Evolutionary conservation across 2,888 invertebrate genomes (phyloP).

Genomic region (Ecliptopera silaceata): DNA sequence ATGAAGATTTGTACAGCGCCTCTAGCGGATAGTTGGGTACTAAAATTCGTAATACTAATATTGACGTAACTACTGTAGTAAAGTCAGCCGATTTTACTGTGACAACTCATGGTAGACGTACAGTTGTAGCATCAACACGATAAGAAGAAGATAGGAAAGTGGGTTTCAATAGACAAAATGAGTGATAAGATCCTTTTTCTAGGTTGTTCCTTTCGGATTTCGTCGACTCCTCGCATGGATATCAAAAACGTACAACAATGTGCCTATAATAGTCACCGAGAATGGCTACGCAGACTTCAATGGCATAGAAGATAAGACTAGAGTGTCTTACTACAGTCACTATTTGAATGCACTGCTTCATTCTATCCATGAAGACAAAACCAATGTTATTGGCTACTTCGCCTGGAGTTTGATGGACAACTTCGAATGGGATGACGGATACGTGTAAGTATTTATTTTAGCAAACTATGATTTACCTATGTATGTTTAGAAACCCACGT

Average conservation of each 20-base stretch:
- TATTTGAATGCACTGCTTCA: constrained; percentile 76
- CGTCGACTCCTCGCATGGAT: constrained; percentile 81
- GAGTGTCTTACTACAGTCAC: constrained; percentile 83
- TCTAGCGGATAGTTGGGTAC: no score
- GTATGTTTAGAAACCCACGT: no score
- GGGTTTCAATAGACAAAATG: no score
- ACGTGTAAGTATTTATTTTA: constrained; percentile 82
- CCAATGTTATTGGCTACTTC: constrained; percentile 87
- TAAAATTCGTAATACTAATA: no score
- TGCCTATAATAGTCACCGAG: constrained; percentile 81
- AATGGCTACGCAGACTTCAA: constrained; percentile 81
- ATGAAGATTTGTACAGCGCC: no score
- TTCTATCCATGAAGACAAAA: constrained; percentile 82
- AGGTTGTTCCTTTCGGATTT: constrained; percentile 84
- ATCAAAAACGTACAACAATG: constrained; percentile 75
- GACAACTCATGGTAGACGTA: no score
- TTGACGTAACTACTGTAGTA: no score
- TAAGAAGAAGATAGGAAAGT: no score
- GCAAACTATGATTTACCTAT: neutral
- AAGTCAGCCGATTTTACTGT: no score
- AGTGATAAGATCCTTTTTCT: constrained; percentile 23
- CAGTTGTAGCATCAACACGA: no score
- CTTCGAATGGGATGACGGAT: constrained; percentile 92
- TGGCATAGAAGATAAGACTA: constrained; percentile 76
- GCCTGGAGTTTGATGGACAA: constrained; percentile 93